These are phyloP conservation scores for Coecobrya sp. DNA, from an alignment of 2,888 invertebrate genomes.

Conservation along the genomic window DNA sequence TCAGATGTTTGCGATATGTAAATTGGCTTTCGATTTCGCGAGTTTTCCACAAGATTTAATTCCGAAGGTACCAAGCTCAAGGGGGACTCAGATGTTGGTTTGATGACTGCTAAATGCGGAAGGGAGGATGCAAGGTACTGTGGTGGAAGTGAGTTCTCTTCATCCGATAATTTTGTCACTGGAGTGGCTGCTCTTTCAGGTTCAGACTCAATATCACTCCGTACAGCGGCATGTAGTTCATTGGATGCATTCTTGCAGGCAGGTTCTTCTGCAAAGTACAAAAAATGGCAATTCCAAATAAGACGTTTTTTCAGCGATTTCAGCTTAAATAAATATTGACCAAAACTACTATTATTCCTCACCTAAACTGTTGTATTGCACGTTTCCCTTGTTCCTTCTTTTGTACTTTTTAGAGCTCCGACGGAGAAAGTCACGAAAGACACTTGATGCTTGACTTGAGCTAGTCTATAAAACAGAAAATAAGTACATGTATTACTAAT, in stretches of 20 bases:
- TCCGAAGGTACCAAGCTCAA: slow-evolving; percentile 86
- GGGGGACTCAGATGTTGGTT: slow-evolving; percentile 83
- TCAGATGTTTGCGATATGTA: slow-evolving; percentile 85
- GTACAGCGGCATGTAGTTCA: slow-evolving; percentile 39
- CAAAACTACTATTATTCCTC: background rate
- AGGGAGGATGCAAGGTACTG: slow-evolving; percentile 68
- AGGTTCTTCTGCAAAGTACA: slow-evolving; percentile 62
- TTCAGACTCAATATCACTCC: slow-evolving; percentile 76
- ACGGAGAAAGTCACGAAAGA: slow-evolving; percentile 91
- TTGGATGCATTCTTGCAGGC: slow-evolving; percentile 23
- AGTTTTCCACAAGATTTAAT: slow-evolving; percentile 84
- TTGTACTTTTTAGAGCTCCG: slow-evolving; percentile 87
- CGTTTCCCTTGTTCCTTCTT: slow-evolving; percentile 80
- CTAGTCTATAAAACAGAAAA: slow-evolving; percentile 89
- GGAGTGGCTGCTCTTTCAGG: slow-evolving; percentile 73
- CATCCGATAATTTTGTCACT: slow-evolving; percentile 77
- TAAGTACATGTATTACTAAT: too few relatives aligned
- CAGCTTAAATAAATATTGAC: too few relatives aligned
- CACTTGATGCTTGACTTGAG: slow-evolving; percentile 92
- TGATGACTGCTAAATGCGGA: slow-evolving; percentile 66
- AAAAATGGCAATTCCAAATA: background rate
- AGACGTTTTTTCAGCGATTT: too few relatives aligned
- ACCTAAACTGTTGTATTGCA: slow-evolving; percentile 74
- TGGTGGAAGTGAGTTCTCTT: slow-evolving; percentile 83
- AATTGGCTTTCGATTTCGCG: slow-evolving; percentile 86